Percentiles rank a stretch among this genome's conserved stretches.
Conservation (phyloP, 1,140 invertebrate genomes). For the Cydia pomonella region DNA sequence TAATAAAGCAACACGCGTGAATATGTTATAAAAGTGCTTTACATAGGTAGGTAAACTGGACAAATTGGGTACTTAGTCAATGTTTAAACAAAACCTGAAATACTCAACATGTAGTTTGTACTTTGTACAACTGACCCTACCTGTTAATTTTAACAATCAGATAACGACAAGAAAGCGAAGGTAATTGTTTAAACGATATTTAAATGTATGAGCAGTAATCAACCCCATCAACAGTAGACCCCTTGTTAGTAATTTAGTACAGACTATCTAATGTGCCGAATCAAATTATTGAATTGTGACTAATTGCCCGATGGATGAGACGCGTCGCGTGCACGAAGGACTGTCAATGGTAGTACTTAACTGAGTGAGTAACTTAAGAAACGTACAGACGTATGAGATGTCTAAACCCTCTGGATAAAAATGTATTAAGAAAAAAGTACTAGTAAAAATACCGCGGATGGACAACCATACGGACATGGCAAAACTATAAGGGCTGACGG, state of each 20-base stretch:
- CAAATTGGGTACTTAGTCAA: too few relatives aligned
- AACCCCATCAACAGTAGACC: neutral
- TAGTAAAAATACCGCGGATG: too few relatives aligned
- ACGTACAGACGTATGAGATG: neutral
- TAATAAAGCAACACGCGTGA: too few relatives aligned
- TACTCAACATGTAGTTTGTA: too few relatives aligned
- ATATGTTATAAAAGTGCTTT: too few relatives aligned
- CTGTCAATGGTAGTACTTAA: neutral
- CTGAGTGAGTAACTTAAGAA: neutral
- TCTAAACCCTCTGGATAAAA: too few relatives aligned
- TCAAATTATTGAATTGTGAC: constrained; percentile 11
- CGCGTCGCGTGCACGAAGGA: neutral
- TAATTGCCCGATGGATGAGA: neutral
- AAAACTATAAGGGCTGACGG: too few relatives aligned
- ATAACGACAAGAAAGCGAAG: neutral
- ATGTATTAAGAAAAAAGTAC: too few relatives aligned
- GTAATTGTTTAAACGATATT: constrained; percentile 15
- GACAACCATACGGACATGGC: too few relatives aligned
- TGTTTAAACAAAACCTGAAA: too few relatives aligned
- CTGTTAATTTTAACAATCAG: neutral
- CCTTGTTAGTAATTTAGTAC: constrained; percentile 2
- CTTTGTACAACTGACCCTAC: too few relatives aligned
- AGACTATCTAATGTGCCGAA: neutral
- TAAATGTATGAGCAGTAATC: neutral
- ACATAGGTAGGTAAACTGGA: too few relatives aligned